Conservation (phyloP, 2,888 invertebrate genomes). For the Eremobia ochroleuca region DNA sequence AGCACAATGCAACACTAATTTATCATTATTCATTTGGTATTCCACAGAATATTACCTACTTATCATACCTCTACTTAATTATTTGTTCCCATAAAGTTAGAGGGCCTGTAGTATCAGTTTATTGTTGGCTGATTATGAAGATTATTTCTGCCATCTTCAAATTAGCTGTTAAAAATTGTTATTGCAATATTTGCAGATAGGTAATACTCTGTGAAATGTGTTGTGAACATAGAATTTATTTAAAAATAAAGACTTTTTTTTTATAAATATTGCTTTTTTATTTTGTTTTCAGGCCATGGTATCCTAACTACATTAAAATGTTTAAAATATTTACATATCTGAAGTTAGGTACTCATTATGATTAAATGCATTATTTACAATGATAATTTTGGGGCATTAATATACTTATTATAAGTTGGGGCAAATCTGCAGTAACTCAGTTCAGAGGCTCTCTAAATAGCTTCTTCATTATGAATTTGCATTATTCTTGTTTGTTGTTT, state of each 20-base stretch:
- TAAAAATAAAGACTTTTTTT: constrained; percentile 74
- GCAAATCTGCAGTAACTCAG: not conserved
- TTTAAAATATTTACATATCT: constrained; percentile 46
- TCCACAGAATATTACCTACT: constrained; percentile 72
- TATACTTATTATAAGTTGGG: constrained; percentile 16
- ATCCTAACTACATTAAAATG: constrained; percentile 24
- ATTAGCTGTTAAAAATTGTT: constrained; percentile 55
- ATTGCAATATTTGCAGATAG: constrained; percentile 44
- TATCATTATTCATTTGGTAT: constrained; percentile 69
- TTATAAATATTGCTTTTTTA: constrained; percentile 67
- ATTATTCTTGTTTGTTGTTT: not conserved
- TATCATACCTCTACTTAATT: constrained; percentile 78
- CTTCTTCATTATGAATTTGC: not conserved
- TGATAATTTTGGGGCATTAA: constrained; percentile 50
- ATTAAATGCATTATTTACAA: constrained; percentile 12
- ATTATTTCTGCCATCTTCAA: constrained; percentile 77
- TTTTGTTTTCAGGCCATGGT: constrained; percentile 40
- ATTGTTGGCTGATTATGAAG: constrained; percentile 66
- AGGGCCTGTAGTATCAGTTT: constrained; percentile 65
- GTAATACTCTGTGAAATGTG: constrained; percentile 69
- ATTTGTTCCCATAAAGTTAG: constrained; percentile 86
- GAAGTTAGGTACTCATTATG: constrained; percentile 7
- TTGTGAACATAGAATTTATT: constrained; percentile 63
- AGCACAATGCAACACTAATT: constrained; percentile 72
- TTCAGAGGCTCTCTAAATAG: not conserved